Evolutionary conservation across 2,797 vertebrate species (phyloP), one percentile per base, ranked within the genome.

Genomic region (Pagetopsis macropterus): DNA sequence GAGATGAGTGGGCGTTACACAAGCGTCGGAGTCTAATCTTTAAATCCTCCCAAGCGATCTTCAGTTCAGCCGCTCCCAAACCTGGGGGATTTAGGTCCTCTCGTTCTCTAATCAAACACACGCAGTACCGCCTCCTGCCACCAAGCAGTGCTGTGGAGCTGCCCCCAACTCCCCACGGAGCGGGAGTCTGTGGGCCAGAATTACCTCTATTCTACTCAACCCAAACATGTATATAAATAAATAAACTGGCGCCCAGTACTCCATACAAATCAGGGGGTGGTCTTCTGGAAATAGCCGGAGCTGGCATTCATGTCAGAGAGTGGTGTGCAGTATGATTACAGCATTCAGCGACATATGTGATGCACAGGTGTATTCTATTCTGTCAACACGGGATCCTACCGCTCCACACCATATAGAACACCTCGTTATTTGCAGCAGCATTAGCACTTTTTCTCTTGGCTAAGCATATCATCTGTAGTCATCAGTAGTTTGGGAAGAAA

Each of bases 1-100:
- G 87, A 90, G 93, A 93, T 94, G 90, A 92, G 92, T 90, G 87
- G 87, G 88, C 69, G 89, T 94, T 94, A 93, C 88, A 93, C 92
- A 94, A 95, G 91, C 91, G 68, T 79, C 50, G 67, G 74, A 87
- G 84, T 93, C 88, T 95, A 94, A 95, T 94, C 93, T 94, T 91
- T 93, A 95, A 94, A 95, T 94, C 93, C 93, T 88, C 87, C 88
- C 80, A n/a, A 84, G 88, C 86, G 89, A 94, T 94, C 93, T 94
- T 94, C 89, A 88, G 89, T 93, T 94, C 82, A 93, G 91, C 89
- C 72, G 68, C 80, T 88, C 87, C 85, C 89, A 90, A 93, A 93
- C 91, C 87, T 85, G 84, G 65, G 90, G 93, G 94, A 93, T 94
- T 95, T 94, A 91, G 88, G 65, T 84, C 87, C 78, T 84, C 89